Percentiles rank a stretch among this genome's conserved stretches.
Conservation (phyloP, 2,113 vertebrate genomes). For the Triplophysa dalaica region DNA sequence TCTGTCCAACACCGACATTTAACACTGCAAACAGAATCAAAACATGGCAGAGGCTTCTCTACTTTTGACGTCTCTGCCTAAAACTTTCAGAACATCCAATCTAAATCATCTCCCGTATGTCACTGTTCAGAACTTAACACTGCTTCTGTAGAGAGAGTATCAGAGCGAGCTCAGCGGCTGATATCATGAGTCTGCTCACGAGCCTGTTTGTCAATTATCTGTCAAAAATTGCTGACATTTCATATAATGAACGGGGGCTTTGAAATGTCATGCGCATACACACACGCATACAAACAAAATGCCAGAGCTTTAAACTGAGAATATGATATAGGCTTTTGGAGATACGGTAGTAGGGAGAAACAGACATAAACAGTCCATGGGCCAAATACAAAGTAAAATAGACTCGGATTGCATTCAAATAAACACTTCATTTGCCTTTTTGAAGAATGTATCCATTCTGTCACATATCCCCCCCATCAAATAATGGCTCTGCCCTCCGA, state of each 20-base stretch:
- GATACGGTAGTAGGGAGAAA: no score
- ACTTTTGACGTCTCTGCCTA: constrained; percentile 1
- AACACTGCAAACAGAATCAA: constrained; percentile 19
- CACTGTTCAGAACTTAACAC: background rate
- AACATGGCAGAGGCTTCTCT: background rate
- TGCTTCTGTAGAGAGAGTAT: background rate
- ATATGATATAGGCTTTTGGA: background rate
- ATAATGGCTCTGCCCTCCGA: background rate
- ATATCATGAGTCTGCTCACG: background rate
- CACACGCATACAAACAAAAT: constrained; percentile 5
- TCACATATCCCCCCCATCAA: background rate
- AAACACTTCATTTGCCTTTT: background rate
- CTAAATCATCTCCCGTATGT: constrained; percentile 11
- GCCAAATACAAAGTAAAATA: background rate
- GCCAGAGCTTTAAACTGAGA: background rate
- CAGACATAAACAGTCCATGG: background rate
- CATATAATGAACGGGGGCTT: constrained; percentile 41
- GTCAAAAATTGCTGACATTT: constrained; percentile 39
- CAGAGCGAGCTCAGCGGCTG: background rate
- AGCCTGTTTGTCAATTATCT: constrained; percentile 29
- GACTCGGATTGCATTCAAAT: no score
- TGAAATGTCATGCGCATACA: constrained; percentile 38
- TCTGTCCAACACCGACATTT: constrained; percentile 1
- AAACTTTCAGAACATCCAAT: constrained; percentile 10
- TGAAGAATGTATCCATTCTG: background rate